These are phyloP conservation scores for Gastrophryne carolinensis DNA, from an alignment of 2,797 vertebrate genomes.

Conservation along the genomic window DNA sequence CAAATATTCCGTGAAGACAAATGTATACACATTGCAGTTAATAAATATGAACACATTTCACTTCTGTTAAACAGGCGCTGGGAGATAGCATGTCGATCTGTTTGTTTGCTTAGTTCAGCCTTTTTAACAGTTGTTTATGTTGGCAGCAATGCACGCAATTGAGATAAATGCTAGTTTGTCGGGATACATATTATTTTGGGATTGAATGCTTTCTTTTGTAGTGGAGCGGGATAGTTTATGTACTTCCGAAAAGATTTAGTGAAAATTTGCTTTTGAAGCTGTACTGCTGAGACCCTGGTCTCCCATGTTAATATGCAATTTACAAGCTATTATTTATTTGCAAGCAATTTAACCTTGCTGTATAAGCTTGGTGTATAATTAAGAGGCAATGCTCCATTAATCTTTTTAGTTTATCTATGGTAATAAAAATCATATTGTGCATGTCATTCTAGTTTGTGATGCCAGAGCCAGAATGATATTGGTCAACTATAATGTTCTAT, in stretches of 20 bases:
- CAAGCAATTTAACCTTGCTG: background rate
- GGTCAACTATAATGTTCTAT: background rate
- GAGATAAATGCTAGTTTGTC: constrained; percentile 55
- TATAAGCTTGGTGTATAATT: constrained; percentile 24
- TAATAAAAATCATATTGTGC: background rate
- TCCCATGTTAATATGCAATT: constrained; percentile 26
- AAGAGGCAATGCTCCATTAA: constrained; percentile 26
- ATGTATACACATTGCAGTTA: background rate
- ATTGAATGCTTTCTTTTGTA: constrained; percentile 40
- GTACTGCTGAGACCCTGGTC: constrained; percentile 19
- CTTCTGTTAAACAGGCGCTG: background rate
- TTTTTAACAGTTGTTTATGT: constrained; percentile 58
- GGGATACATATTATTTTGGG: constrained; percentile 24
- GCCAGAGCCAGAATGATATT: background rate
- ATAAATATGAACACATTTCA: background rate
- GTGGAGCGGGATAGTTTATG: constrained; percentile 30
- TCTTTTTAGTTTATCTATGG: constrained; percentile 10
- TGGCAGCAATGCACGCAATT: constrained; percentile 58
- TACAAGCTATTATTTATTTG: constrained; percentile 33
- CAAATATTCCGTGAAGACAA: background rate
- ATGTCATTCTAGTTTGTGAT: background rate
- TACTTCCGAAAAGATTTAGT: constrained; percentile 44
- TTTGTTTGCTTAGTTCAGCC: constrained; percentile 48
- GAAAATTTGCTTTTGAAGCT: constrained; percentile 29
- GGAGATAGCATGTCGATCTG: background rate